A percentile compares a stretch with the other conserved stretches of the same genome.
These are phyloP conservation scores for Rhopalosiphum padi DNA, from an alignment of 1,140 invertebrate genomes.

Conservation along the genomic window DNA sequence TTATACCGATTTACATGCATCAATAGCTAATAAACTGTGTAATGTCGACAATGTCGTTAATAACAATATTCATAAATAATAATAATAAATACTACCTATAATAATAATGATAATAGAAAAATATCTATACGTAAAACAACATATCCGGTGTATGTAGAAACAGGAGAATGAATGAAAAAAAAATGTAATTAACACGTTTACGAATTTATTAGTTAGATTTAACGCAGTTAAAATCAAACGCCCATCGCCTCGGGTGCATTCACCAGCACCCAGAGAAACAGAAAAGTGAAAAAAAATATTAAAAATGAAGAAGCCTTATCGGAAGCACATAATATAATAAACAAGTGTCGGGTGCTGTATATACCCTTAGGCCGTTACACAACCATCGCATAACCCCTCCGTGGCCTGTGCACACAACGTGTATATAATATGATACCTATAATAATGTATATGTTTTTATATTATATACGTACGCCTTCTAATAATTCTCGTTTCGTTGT, in stretches of 20 bases:
- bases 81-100: not conserved
- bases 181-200: not conserved
- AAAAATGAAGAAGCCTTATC: conserved; percentile 14
- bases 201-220: not conserved
- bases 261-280: not conserved
- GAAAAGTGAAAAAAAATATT: not conserved
- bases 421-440: not conserved
- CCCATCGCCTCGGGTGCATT: conserved; percentile 20
- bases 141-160: not conserved
- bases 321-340: not conserved
- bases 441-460: not conserved
- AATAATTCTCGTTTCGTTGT: not conserved
- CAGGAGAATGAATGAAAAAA: not conserved
- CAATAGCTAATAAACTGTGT: too few relatives aligned
- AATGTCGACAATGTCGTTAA: too few relatives aligned
- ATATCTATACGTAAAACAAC: not conserved
- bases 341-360: not conserved
- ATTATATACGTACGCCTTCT: not conserved
- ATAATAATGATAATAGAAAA: not conserved
- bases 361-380: conserved; percentile 21
- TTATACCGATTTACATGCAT: not conserved
- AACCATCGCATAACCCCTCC: not conserved
- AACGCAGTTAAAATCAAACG: conserved; percentile 13
- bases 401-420: not conserved
- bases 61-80: not conserved